These are phyloP conservation scores for Drosophila testacea DNA, from an alignment of 2,888 invertebrate species.

Conservation along the genomic window DNA sequence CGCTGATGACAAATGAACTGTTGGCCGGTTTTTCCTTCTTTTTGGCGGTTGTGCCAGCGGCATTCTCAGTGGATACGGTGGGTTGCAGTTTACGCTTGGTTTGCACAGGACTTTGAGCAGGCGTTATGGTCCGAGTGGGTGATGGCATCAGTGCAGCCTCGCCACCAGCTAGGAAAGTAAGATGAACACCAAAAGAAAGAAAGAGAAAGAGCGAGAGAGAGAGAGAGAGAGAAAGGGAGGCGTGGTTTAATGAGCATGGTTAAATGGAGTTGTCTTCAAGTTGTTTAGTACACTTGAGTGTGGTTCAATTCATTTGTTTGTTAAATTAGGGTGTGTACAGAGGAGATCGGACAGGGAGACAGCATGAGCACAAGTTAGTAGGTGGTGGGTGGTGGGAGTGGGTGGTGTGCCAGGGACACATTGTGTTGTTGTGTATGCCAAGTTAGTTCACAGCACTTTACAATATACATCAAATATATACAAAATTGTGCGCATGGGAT, in stretches of 20 bases:
- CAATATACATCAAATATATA: constrained; percentile 64
- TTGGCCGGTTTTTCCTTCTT: constrained; percentile 88
- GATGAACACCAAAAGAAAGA: constrained; percentile 68
- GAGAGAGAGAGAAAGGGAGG: constrained; percentile 62
- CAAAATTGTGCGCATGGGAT: constrained; percentile 42
- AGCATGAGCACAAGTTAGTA: constrained; percentile 57
- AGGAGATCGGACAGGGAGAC: constrained; percentile 40
- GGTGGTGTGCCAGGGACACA: constrained; percentile 38
- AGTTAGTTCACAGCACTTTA: constrained; percentile 68
- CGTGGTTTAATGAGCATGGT: constrained; percentile 73
- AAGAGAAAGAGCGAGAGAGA: constrained; percentile 44
- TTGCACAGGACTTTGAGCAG: constrained; percentile 86
- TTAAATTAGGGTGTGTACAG: constrained; percentile 8
- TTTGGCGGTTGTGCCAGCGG: constrained; percentile 87
- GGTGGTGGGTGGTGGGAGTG: constrained; percentile 19
- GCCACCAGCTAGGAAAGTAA: constrained; percentile 82
- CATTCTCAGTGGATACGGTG: constrained; percentile 90
- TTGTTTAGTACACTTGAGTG: constrained; percentile 77
- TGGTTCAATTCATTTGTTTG: constrained; percentile 34
- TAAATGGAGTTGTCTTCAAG: constrained; percentile 70
- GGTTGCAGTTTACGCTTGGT: constrained; percentile 91
- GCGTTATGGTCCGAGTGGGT: constrained; percentile 87
- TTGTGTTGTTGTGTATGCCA: constrained; percentile 56
- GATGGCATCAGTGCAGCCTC: constrained; percentile 87
- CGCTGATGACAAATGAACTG: constrained; percentile 69